Evolutionary conservation across 2,797 vertebrate species (phyloP).

Genomic region (Poeciliopsis infans): DNA sequence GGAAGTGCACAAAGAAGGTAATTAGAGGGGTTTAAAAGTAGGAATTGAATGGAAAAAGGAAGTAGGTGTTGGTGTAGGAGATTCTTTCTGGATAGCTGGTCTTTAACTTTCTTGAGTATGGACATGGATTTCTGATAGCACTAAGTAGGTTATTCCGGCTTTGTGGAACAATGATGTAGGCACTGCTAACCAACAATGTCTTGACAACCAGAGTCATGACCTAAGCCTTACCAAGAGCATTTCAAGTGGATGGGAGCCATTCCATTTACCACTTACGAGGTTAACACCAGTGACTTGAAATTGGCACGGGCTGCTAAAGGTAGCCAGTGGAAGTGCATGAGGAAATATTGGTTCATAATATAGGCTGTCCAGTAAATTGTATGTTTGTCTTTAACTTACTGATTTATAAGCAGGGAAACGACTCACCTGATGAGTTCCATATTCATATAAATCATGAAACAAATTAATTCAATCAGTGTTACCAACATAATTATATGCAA

Average conservation of each 20-base stretch:
- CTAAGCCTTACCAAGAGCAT: neutral
- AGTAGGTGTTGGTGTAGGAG: neutral
- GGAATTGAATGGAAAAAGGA: too few relatives aligned
- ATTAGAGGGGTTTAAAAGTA: neutral
- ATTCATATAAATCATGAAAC: neutral
- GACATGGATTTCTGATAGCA: neutral
- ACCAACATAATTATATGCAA: neutral
- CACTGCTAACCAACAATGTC: neutral
- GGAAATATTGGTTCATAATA: neutral
- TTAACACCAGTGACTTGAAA: neutral
- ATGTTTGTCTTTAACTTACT: neutral
- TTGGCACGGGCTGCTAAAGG: neutral
- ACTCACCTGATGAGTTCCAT: neutral
- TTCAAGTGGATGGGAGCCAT: neutral
- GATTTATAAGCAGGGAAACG: neutral
- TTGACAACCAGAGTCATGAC: neutral
- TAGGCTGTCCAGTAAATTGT: neutral
- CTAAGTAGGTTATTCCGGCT: neutral
- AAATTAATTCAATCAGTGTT: neutral
- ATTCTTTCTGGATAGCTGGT: neutral
- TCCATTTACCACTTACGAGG: neutral
- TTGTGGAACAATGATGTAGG: neutral
- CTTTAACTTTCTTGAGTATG: neutral
- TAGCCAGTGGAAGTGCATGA: neutral
- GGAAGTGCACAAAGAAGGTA: accelerated